Base-by-base conservation (phyloP, 2,113 vertebrate species). In the Verasper variegatus region DNA sequence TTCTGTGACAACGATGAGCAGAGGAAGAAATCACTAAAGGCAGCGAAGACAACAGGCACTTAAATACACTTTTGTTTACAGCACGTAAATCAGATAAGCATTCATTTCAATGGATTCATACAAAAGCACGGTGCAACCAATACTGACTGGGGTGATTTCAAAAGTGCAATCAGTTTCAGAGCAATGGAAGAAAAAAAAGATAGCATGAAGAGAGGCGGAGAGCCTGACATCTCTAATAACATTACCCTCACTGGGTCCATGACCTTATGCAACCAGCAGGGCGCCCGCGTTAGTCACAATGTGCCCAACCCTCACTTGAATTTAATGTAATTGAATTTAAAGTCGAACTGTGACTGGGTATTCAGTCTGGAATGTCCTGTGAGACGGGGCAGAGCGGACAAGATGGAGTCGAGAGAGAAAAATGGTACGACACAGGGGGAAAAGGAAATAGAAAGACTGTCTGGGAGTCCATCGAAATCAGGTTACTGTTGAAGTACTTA, bases 241-340 rank as follows among this genome's bases (percentile, higher is more conserved):
- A 78, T 86, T 84, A 80, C 13, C 31, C 45, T 66, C 69, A 37
- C 77, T 15, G 47, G 47, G 26, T 60, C 62, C 79, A 80, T 47
- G 57, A 81, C 40, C 40, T 42, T 42, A 42, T 42, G 40, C 69
- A 31, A 81, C 78, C 76, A 83, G 86, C 67, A 68, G 62, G 72
- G 74, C 14, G 71, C 31, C 63, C 31, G 15, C n/a, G 42, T 62
- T 80, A 60, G 74, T 75, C 76, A 65, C 76, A 72, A 54, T 23
- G 35, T 27, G 64, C 62, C 83, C 56, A 58, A 58, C 49, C 71
- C 80, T 57, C 65, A 24, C 80, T 72, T 40, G 81, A 88, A 93
- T 76, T 58, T 70, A 86, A 85, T 92, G 90, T 89, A 90, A 92
- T 91, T 86, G 1, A 88, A 92, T 92, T 92, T 76, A 59, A 80